phyloP scores from a whole-genome alignment of 2,113 vertebrate genomes.

The Tachysurus fulvidraco region DNA sequence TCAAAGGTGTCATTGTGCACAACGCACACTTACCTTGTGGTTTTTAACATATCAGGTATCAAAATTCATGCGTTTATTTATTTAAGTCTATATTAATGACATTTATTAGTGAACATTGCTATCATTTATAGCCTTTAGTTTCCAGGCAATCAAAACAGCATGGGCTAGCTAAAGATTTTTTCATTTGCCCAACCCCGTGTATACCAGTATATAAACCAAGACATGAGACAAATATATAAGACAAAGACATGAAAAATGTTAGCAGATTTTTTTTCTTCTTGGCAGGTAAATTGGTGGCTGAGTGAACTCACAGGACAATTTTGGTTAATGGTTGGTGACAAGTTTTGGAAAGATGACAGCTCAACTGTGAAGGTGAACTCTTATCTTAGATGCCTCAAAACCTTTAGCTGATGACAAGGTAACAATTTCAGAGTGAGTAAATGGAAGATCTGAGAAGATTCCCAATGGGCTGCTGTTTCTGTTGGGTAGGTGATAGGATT shows the following conservation, averaged over 20 bases:
- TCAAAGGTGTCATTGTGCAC: not conserved
- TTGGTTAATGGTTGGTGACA: not conserved
- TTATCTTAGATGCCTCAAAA: not conserved
- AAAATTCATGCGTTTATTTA: not conserved
- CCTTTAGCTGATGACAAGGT: not conserved
- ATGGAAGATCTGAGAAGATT: not conserved
- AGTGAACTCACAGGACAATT: not conserved
- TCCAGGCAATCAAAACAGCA: not conserved
- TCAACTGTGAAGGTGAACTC: slow-evolving; percentile 3
- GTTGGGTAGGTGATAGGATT: not conserved
- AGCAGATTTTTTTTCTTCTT: not conserved
- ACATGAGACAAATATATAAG: too few relatives aligned
- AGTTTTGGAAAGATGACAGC: not conserved
- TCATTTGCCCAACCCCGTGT: not conserved
- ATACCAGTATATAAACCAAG: not conserved
- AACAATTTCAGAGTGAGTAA: not conserved
- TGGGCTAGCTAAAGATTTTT: not conserved
- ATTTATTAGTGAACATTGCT: not conserved
- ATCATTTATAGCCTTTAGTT: not conserved
- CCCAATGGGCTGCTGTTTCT: not conserved
- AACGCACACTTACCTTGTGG: not conserved
- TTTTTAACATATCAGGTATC: not conserved
- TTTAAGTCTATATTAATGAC: not conserved
- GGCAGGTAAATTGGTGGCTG: not conserved
- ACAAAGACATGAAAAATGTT: not conserved